These are phyloP conservation scores for Acanthurus tractus DNA, from an alignment of 2,797 vertebrate species.

Conservation along the genomic window DNA sequence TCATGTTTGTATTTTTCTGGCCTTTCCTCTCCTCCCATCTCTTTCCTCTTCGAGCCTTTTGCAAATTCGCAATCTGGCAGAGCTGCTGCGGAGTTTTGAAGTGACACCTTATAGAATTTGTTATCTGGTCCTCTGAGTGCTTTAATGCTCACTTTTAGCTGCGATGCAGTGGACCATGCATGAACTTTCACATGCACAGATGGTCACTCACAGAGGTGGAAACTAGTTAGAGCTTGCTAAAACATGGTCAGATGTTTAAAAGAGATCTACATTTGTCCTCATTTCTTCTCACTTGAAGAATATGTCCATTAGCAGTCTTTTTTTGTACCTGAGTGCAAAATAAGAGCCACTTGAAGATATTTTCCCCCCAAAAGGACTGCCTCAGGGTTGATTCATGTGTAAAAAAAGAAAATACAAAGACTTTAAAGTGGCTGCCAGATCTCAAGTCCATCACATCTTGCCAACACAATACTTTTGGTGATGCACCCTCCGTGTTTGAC, in stretches of 20 bases:
- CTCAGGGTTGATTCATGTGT: slow-evolving; percentile 28
- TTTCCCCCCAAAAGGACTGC: slow-evolving; percentile 21
- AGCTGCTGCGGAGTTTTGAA: neutral
- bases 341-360: slow-evolving; percentile 1
- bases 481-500: slow-evolving; percentile 12
- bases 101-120: neutral
- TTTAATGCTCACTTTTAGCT: slow-evolving; percentile 18
- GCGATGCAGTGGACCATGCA: slow-evolving; percentile 23
- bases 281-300: neutral
- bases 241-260: slow-evolving; percentile 28
- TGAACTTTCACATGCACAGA: slow-evolving; percentile 44
- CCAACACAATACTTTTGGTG: slow-evolving; percentile 22
- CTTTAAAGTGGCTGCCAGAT: slow-evolving; percentile 33
- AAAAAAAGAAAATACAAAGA: slow-evolving; percentile 27
- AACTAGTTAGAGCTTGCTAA: slow-evolving; percentile 12
- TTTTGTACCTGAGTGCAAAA: neutral
- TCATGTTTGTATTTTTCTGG: neutral
- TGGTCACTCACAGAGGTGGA: slow-evolving; percentile 35
- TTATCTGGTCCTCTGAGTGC: slow-evolving; percentile 15
- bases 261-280: neutral
- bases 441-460: slow-evolving; percentile 33
- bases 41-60: neutral
- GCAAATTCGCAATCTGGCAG: slow-evolving; percentile 10
- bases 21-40: neutral
- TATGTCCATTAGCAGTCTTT: neutral